Evolutionary conservation across 2,888 invertebrate species (phyloP).

Genomic region (Ditylenchus weischeri): DNA sequence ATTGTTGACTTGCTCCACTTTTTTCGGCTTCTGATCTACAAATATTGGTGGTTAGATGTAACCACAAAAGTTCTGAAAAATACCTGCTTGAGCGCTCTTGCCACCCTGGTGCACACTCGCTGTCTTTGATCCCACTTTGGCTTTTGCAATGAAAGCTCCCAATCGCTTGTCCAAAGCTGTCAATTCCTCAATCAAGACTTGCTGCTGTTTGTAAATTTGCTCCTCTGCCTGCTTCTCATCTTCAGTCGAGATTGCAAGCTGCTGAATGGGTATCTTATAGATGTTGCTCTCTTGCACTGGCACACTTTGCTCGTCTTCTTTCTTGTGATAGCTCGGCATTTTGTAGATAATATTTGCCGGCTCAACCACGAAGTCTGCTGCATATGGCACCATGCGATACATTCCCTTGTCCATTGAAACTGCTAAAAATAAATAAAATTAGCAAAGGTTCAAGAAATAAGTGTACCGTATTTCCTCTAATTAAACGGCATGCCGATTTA

Average conservation of each 20-base stretch:
- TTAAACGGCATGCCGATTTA: no score
- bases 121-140: conserved; percentile 1
- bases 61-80: no score
- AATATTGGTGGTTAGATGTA: no score
- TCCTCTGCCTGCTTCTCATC: background rate
- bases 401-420: background rate
- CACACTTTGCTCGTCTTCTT: background rate
- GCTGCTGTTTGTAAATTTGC: background rate
- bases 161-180: conserved; percentile 1
- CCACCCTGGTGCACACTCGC: no score
- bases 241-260: background rate
- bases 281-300: background rate
- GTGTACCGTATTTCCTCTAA: no score
- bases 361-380: background rate
- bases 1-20: no score
- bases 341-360: conserved; percentile 10
- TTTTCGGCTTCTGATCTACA: no score
- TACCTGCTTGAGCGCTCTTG: no score
- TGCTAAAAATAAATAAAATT: conserved; percentile 6
- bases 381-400: conserved; percentile 4
- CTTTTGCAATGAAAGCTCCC: conserved; percentile 8
- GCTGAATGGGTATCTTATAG: background rate
- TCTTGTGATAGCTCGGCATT: conserved; percentile 12
- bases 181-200: background rate
- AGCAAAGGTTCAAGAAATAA: no score